Conservation (phyloP, 2,113 vertebrate genomes). For the Microtus ochrogaster region DNA sequence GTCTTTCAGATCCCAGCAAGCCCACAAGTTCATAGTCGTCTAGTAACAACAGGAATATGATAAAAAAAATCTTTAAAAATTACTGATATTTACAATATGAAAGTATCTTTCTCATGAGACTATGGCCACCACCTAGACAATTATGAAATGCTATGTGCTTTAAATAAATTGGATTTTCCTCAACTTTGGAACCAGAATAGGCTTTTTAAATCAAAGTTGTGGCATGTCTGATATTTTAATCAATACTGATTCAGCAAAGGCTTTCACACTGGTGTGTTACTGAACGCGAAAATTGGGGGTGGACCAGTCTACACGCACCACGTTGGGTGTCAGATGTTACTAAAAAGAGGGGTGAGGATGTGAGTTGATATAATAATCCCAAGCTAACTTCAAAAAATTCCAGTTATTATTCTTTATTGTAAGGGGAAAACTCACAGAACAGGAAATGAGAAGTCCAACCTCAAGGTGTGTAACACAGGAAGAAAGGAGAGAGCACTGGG, state of each 20-base stretch:
- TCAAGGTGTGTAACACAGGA: too few relatives aligned
- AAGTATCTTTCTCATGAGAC: not conserved
- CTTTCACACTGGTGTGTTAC: not conserved
- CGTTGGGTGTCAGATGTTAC: too few relatives aligned
- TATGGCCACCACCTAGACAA: not conserved
- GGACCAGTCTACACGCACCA: too few relatives aligned
- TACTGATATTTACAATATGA: not conserved
- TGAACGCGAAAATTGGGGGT: too few relatives aligned
- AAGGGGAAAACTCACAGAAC: too few relatives aligned
- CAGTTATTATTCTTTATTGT: too few relatives aligned
- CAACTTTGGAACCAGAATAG: not conserved
- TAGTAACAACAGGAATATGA: not conserved
- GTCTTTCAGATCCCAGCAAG: not conserved
- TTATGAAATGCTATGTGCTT: not conserved
- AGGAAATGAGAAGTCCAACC: too few relatives aligned
- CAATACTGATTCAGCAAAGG: not conserved
- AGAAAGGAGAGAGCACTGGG: too few relatives aligned
- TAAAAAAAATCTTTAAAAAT: not conserved
- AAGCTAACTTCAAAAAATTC: too few relatives aligned
- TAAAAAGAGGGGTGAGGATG: too few relatives aligned
- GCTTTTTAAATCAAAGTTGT: not conserved
- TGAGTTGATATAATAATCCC: too few relatives aligned
- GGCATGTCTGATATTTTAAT: not conserved
- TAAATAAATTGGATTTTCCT: constrained; percentile 10
- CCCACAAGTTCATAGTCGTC: not conserved